A percentile compares a stretch with the other conserved stretches of the same genome.
Conservation (phyloP, 2,888 invertebrate species). For the Flexamia atlantica region DNA sequence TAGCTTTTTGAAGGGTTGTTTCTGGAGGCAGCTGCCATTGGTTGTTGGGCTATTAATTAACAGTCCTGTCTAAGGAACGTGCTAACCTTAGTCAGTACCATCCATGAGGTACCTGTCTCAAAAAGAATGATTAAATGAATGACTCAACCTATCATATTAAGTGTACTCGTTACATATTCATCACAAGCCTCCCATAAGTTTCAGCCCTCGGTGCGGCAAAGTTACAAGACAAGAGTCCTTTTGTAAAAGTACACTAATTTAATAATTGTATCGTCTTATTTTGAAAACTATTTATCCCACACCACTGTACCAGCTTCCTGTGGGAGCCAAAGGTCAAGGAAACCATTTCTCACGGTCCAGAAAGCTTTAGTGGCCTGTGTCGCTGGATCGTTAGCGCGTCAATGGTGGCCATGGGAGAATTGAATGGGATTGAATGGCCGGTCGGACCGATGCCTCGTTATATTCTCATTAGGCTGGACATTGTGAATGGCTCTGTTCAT, state of each 20-base stretch:
- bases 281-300: neutral
- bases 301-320: slow-evolving; percentile 8
- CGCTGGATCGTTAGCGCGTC: slow-evolving; percentile 13
- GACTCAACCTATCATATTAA: too few relatives aligned
- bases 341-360: slow-evolving; percentile 47
- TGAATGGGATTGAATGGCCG: slow-evolving; percentile 15
- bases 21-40: too few relatives aligned
- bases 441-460: slow-evolving; percentile 36
- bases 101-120: too few relatives aligned
- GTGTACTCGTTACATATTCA: too few relatives aligned
- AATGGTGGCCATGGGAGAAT: neutral
- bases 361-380: slow-evolving; percentile 13
- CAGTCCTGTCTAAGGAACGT: too few relatives aligned
- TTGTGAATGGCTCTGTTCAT: slow-evolving; percentile 10
- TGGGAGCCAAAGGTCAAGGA: slow-evolving; percentile 49
- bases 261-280: neutral
- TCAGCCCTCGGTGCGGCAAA: too few relatives aligned
- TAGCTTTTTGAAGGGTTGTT: too few relatives aligned
- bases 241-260: neutral
- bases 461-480: neutral
- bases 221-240: too few relatives aligned
- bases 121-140: too few relatives aligned
- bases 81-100: too few relatives aligned
- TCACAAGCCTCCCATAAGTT: too few relatives aligned
- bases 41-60: too few relatives aligned